Evolutionary conservation across 2,888 invertebrate genomes (phyloP).

Genomic region (Chrysolina haemoptera): DNA sequence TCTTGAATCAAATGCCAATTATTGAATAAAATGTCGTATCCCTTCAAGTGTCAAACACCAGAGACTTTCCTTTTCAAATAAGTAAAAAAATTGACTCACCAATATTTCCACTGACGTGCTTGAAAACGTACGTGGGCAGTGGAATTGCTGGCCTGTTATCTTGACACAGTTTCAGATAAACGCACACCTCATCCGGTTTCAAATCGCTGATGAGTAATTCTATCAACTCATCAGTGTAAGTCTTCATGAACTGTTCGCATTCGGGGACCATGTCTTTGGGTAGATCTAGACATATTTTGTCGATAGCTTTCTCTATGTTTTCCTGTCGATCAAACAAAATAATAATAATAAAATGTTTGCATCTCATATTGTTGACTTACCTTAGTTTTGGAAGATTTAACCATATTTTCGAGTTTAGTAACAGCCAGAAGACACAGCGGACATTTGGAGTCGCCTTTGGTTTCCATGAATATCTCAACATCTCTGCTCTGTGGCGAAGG

Average conservation of each 20-base stretch:
- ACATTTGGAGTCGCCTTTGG: constrained; percentile 80
- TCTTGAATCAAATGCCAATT: too few species aligned
- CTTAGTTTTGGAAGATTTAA: constrained; percentile 84
- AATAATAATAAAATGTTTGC: not conserved
- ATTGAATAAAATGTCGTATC: too few species aligned
- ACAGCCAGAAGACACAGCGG: constrained; percentile 89
- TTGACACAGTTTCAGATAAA: constrained; percentile 81
- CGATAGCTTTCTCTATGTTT: constrained; percentile 79
- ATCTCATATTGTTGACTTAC: constrained; percentile 65
- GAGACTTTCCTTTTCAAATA: too few species aligned
- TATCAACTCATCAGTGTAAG: constrained; percentile 82
- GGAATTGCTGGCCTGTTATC: constrained; percentile 67
- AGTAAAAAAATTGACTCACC: constrained; percentile 51
- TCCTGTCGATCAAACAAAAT: constrained; percentile 71
- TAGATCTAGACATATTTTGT: constrained; percentile 80
- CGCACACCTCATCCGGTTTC: constrained; percentile 83
- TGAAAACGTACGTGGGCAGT: constrained; percentile 42
- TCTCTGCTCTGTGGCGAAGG: constrained; percentile 72
- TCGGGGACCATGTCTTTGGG: constrained; percentile 76
- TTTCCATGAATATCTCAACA: constrained; percentile 72
- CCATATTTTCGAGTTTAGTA: constrained; percentile 80
- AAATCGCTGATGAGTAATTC: constrained; percentile 86
- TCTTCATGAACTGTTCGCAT: constrained; percentile 83
- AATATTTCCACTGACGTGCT: constrained; percentile 55
- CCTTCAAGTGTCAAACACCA: too few species aligned